A percentile compares a stretch with the other conserved stretches of the same genome.
phyloP scores from a whole-genome alignment of 2,113 vertebrate species.

The Numenius arquata region DNA sequence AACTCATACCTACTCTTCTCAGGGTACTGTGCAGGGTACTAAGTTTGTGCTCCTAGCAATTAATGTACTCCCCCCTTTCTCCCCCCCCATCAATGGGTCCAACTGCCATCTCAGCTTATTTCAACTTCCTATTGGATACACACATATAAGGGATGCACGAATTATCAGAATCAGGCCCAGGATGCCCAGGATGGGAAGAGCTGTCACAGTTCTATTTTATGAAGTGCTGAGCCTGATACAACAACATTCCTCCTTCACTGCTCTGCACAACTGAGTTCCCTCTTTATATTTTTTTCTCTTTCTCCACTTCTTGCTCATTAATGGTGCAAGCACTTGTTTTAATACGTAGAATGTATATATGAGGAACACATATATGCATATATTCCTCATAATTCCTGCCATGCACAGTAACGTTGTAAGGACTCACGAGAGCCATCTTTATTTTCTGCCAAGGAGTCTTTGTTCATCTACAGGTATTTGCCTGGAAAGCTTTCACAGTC shows the following conservation, averaged over 20 bases:
- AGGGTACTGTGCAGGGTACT: not conserved
- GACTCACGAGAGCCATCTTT: not conserved
- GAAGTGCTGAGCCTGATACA: not conserved
- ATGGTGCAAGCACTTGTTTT: not conserved
- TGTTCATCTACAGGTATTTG: not conserved
- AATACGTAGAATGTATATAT: not conserved
- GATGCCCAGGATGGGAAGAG: not conserved
- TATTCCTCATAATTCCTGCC: not conserved
- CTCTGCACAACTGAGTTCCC: not conserved
- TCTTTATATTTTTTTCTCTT: not conserved
- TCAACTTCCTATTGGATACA: not conserved
- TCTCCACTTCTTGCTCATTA: not conserved
- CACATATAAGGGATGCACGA: not conserved
- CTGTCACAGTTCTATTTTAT: slow-evolving; percentile 7
- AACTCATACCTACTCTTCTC: accelerated
- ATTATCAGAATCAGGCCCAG: not conserved
- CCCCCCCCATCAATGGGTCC: accelerated
- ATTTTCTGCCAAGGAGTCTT: not conserved
- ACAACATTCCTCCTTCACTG: not conserved
- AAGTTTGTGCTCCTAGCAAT: not conserved
- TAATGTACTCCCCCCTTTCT: not conserved
- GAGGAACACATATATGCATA: not conserved
- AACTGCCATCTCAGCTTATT: not conserved
- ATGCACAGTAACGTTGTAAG: not conserved
- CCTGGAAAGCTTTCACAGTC: not conserved